Base-by-base conservation (phyloP, 2,888 invertebrate genomes). In the Epicampocera succincta region DNA sequence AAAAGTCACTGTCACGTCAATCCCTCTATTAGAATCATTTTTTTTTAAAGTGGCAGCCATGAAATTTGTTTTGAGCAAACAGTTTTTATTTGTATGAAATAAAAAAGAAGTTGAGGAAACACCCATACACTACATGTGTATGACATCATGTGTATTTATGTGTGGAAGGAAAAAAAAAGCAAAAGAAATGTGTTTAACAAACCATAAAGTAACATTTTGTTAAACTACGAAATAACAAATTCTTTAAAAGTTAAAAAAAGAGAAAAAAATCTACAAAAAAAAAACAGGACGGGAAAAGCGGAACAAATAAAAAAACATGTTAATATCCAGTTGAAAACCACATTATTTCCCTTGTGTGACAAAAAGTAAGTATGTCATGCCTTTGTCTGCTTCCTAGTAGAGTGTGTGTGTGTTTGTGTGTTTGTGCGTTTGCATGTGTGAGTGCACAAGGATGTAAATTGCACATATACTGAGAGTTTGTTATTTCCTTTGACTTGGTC, bases 261-360 rank as follows among this genome's bases (percentile, higher is more conserved):
- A 68, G 2, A 66, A 40, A 29, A 72, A 13, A n/a, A 19, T 38
- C 15, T 13, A 58, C 13, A 5, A 13, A 11, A n/a, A 38, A 50
- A 15, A 19, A 33, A 1, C 19, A n/a, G 13, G 4, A 12, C 12
- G 44, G 6, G 46, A 1, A 17, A 13, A 56, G 13, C n/a, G 8
- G 11, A 60, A 25, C 40, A 54, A 75, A 46, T 61, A 76, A 54
- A 73, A 56, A 50, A 17, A 12, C 66, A 68, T 77, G 56, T 76
- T 81, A 68, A 73, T 68, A 76, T 73, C 63, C 60, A 65, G 69
- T 69, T 74, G 68, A 65, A 81, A 77, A 77, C 63, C 73, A 60
- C 77, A 81, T 68, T 63, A 65, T 74, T 81, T 81, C 77, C 77
- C 69, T 46, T 65, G 77, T 58, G 81, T 46, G 15, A 33, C 33